Percentiles rank a stretch among this genome's conserved stretches.
These are phyloP conservation scores for Misgurnus mizolepis DNA, from an alignment of 2,113 vertebrate species.

Conservation along the genomic window DNA sequence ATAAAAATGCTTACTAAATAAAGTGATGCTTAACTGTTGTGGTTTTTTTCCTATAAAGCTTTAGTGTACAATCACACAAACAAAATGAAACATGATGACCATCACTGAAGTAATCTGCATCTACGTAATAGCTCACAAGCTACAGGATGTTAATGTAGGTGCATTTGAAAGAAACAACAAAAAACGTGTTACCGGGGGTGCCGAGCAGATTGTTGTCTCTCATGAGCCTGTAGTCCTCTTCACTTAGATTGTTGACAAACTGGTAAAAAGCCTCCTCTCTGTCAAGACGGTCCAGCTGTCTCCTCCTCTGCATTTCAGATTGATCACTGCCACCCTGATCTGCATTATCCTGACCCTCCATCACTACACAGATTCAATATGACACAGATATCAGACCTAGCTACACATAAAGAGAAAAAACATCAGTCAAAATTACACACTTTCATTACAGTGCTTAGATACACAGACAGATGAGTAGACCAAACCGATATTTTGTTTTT, in stretches of 20 bases:
- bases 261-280: conserved; percentile 98
- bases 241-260: conserved; percentile 97
- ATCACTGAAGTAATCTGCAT: too few species aligned
- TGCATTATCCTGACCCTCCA: conserved; percentile 91
- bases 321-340: conserved; percentile 89
- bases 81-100: background rate
- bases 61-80: background rate
- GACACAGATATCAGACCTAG: conserved; percentile 44
- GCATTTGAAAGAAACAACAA: background rate
- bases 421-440: background rate
- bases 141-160: too few species aligned
- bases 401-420: conserved; percentile 33
- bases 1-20: background rate
- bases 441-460: background rate
- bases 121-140: background rate
- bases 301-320: conserved; percentile 88
- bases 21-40: too few species aligned
- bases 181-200: conserved; percentile 85
- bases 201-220: conserved; percentile 97
- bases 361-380: conserved; percentile 63
- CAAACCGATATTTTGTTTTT: too few species aligned
- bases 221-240: conserved; percentile 98
- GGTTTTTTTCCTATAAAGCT: too few species aligned
- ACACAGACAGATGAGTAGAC: background rate
- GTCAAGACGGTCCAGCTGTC: conserved; percentile 90